Conservation (phyloP, 2,797 vertebrate genomes). For the Lepilemur septentrionalis region DNA sequence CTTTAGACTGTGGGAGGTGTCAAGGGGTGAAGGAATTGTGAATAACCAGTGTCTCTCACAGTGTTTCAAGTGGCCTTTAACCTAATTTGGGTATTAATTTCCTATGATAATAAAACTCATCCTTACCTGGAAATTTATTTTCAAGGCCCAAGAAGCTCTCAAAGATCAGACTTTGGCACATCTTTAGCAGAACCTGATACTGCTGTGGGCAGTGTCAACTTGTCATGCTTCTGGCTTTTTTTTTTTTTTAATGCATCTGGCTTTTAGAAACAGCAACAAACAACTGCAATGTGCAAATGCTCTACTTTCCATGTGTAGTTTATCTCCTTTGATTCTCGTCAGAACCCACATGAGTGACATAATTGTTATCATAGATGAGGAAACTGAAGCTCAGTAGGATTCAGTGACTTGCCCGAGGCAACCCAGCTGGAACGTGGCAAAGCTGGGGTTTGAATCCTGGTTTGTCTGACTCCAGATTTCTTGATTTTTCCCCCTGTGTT, state of each 20-base stretch:
- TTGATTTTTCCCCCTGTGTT: not conserved
- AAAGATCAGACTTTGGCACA: not conserved
- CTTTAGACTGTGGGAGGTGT: not conserved
- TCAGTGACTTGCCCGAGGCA: not conserved
- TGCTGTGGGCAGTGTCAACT: not conserved
- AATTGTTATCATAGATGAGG: not conserved
- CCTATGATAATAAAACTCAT: not conserved
- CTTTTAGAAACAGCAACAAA: not conserved
- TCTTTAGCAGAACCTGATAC: not conserved
- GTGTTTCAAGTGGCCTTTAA: not conserved
- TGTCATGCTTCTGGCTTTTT: not conserved
- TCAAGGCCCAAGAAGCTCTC: not conserved
- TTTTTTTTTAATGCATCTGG: not conserved
- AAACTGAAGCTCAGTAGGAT: not conserved
- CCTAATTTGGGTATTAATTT: not conserved
- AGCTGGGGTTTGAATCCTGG: not conserved
- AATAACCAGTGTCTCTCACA: not conserved
- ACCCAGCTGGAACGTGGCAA: not conserved
- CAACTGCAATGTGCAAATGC: not conserved
- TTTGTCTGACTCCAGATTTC: not conserved
- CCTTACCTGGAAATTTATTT: not conserved
- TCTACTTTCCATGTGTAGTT: not conserved
- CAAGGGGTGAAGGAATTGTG: not conserved
- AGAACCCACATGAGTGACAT: not conserved
- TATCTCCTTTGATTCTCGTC: not conserved